Evolutionary conservation across 1,140 invertebrate species (phyloP), one percentile per base, ranked within the genome.

Genomic region (Scaptomyza pallida): DNA sequence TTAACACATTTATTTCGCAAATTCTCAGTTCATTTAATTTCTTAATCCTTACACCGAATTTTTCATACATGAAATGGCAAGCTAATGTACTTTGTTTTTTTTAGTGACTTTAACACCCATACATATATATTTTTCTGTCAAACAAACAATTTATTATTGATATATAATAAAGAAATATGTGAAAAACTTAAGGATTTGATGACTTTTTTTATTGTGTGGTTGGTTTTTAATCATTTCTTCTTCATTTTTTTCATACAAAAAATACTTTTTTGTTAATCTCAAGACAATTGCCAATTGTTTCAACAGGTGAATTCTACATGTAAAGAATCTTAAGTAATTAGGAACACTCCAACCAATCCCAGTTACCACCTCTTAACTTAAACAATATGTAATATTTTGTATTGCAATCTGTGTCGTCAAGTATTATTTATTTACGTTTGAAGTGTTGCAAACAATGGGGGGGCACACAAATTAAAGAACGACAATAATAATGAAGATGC

Each of bases 381-480:
- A 65, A 59, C 9, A 69, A 47, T 43, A 8, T 62, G 33, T 50
- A 70, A 78, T 73, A 59, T 63, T 63, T 78, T 54, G 16, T 55
- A 54, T 45, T 16, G 3, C 23, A 52, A 47, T 33, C 19, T 52
- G 21, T 16, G 21, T 56, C 10, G 23, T 41, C 12, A 4, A 37
- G n/a, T 57, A 41, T 45, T 57, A 41, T 45, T 45, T 33, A 60
- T 62, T 81, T 15, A 80, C 70, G 77, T 86, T 82, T 88, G 78
- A 82, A 78, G 82, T 88, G 63, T 57, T 60, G 54, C 64, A 78
- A 64, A 86, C 82, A 88, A 88, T 75, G 80, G 71, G 33, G 57
- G 56, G 59, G 72, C 59, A 71, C 67, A 75, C 78, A 88, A 86
- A 86, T 86, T 86, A 86, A 86, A 81, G n/a, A 88, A 81, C 82